Base-by-base conservation (phyloP, 2,888 invertebrate genomes). In the Cephalotes varians region DNA sequence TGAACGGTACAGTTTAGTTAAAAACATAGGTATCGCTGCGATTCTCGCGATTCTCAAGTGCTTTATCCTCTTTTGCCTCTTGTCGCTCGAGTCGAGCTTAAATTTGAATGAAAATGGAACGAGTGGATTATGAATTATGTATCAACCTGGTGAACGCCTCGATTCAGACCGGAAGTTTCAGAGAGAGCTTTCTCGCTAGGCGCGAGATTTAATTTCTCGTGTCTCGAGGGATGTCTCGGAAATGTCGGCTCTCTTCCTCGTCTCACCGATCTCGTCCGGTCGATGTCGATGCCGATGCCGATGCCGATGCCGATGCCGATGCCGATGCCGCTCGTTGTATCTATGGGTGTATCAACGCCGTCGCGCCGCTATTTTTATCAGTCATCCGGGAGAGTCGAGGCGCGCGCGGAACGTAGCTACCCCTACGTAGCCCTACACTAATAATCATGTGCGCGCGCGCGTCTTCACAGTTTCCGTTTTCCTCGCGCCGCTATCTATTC, bases 341-440 rank as follows among this genome's bases (percentile, higher is more conserved):
- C 83, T 84, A 82, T 85, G 85, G 85, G 84, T 77, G 65, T 83
- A 62, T 81, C n/a, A 72, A 81, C 85, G 84, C 60, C 62, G 25
- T 64, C 80, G 71, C 82, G 81, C 31, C 60, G 87, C 92, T 92
- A 92, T 92, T 92, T 92, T 92, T 58, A 7, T 58, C 58, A 31
- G 87, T 87, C 87, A 87, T 87, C 87, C 86, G 87, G 58, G 58
- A 58, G 58, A 31, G 58, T 87, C 87, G 85, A 79, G 69, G 60
- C 77, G 56, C 79, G 60, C 77, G 56, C 79, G 49, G 72, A 64
- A 83, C 47, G 37, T 80, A 72, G 31, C 69, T 84, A 89, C 86
- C 12, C n/a, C n/a, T n/a, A n/a, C n/a, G 40, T 40, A 40, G n/a
- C n/a, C 91, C 90, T 90, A 47, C 15, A 47, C 90, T 87, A 87